A percentile compares a stretch with the other conserved stretches of the same genome.
phyloP scores from a whole-genome alignment of 2,113 vertebrate genomes.

The Gallinago media region DNA sequence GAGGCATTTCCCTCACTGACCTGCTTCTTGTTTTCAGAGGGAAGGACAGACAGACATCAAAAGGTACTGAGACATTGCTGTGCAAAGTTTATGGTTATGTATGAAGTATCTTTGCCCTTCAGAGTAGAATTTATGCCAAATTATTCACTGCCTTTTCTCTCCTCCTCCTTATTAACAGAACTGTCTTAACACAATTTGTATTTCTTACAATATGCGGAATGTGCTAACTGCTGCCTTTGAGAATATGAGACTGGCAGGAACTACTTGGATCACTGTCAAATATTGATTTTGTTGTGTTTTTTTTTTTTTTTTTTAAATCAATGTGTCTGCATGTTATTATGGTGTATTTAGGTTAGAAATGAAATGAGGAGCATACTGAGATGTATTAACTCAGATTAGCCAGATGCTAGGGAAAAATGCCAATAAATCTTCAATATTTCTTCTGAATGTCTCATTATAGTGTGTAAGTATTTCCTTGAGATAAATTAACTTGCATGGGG shows the following conservation, averaged over 20 bases:
- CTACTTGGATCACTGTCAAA: conserved; percentile 8
- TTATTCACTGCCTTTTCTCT: neutral
- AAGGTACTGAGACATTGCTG: neutral
- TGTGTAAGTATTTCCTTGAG: neutral
- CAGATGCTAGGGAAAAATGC: neutral
- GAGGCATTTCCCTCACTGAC: neutral
- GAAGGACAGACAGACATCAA: neutral
- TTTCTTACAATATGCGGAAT: neutral
- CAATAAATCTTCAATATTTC: neutral
- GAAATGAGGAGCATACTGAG: neutral
- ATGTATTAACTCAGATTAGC: neutral
- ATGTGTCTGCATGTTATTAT: neutral
- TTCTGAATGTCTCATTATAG: neutral
- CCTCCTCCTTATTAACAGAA: neutral
- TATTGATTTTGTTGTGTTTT: neutral
- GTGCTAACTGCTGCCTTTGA: neutral
- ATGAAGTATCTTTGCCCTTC: neutral
- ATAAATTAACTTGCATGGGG: neutral
- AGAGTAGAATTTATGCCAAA: neutral
- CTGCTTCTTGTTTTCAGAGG: neutral
- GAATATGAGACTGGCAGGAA: neutral
- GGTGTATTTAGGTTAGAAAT: neutral
- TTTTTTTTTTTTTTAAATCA: neutral
- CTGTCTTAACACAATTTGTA: neutral
- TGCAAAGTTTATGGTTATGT: neutral